Conservation (phyloP, 2,797 vertebrate genomes). For the Sebastes dallii region DNA sequence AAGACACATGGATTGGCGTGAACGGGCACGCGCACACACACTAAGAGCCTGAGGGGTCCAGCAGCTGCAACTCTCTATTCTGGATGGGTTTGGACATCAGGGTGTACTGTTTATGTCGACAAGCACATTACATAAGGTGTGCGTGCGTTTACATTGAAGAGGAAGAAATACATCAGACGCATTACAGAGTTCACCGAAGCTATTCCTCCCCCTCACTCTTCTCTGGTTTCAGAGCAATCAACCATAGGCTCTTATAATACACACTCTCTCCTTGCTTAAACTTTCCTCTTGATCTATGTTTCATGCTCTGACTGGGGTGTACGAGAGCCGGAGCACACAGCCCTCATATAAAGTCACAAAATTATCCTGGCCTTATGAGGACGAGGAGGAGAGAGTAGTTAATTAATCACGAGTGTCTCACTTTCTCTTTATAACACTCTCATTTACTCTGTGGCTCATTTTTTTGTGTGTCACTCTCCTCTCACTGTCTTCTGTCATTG, state of each 20-base stretch:
- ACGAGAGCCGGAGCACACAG: constrained; percentile 26
- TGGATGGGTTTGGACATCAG: constrained; percentile 23
- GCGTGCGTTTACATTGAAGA: constrained; percentile 24
- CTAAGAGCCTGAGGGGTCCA: constrained; percentile 2
- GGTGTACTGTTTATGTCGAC: constrained; percentile 32
- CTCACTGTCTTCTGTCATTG: neutral
- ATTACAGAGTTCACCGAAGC: constrained; percentile 49
- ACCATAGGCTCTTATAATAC: constrained; percentile 45
- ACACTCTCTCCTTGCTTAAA: constrained; percentile 50
- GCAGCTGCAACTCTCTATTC: constrained; percentile 15
- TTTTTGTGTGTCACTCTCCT: constrained; percentile 27
- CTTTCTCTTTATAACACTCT: constrained; percentile 53
- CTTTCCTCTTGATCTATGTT: constrained; percentile 77
- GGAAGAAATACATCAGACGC: constrained; percentile 46
- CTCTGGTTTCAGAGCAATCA: constrained; percentile 65
- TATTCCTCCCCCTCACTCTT: constrained; percentile 45
- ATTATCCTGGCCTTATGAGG: constrained; percentile 52
- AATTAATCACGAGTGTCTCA: constrained; percentile 66
- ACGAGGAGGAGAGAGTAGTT: constrained; percentile 36
- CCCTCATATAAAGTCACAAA: constrained; percentile 35
- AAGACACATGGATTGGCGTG: constrained; percentile 7
- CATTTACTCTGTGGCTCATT: constrained; percentile 53
- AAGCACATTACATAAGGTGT: constrained; percentile 22
- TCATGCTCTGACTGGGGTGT: constrained; percentile 56
- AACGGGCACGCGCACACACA: neutral